These are phyloP conservation scores for Proctacanthus coquilletti DNA, from an alignment of 1,140 invertebrate species.

Conservation along the genomic window DNA sequence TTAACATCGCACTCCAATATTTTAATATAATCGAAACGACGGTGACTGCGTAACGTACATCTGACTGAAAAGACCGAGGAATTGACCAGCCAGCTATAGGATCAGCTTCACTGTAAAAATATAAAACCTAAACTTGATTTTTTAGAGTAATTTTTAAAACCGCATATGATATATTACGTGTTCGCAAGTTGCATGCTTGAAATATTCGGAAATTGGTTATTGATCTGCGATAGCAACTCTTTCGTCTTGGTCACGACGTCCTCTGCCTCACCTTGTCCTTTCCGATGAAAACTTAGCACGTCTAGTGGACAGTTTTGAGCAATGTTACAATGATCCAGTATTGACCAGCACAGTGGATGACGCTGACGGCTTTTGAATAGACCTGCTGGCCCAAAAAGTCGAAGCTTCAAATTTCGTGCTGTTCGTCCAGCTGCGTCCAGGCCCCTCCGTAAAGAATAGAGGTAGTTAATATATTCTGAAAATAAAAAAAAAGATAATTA, in stretches of 20 bases:
- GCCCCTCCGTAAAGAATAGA: slow-evolving; percentile 18
- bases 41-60: slow-evolving; percentile 32
- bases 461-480: slow-evolving; percentile 22
- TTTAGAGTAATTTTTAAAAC: slow-evolving; percentile 2
- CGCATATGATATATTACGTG: not conserved
- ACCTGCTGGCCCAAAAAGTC: slow-evolving; percentile 34
- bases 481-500: too few species aligned
- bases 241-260: slow-evolving; percentile 26
- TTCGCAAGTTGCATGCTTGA: slow-evolving; percentile 28
- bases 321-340: slow-evolving; percentile 28
- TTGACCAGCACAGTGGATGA: slow-evolving; percentile 33
- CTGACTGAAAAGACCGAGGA: slow-evolving; percentile 27
- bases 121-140: not conserved
- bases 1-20: slow-evolving; percentile 25
- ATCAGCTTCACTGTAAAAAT: slow-evolving; percentile 31
- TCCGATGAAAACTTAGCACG: slow-evolving; percentile 33
- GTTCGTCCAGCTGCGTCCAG: slow-evolving; percentile 15
- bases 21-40: slow-evolving; percentile 27
- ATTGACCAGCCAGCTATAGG: slow-evolving; percentile 33
- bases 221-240: slow-evolving; percentile 21
- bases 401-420: slow-evolving; percentile 13
- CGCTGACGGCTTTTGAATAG: slow-evolving; percentile 26
- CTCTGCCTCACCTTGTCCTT: slow-evolving; percentile 27
- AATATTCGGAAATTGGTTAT: slow-evolving; percentile 25
- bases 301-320: slow-evolving; percentile 27